Evolutionary conservation across 2,888 invertebrate species (phyloP).

Genomic region (Chirona hameri): DNA sequence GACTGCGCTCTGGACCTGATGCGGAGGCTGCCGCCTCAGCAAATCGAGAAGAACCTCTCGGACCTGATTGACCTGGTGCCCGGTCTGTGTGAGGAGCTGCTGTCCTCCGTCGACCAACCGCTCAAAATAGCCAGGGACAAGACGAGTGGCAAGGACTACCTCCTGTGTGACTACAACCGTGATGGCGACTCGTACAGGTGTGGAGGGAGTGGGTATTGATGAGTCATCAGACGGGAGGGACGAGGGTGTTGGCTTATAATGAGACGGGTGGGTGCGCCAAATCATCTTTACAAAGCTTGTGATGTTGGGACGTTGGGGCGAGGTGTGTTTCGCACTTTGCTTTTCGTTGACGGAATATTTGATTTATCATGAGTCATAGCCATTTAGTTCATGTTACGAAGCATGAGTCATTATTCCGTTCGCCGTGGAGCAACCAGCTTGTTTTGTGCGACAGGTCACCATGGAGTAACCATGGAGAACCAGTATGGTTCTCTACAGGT

Average conservation of each 20-base stretch:
- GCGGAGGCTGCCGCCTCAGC: slow-evolving; percentile 97
- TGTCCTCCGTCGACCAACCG: slow-evolving; percentile 97
- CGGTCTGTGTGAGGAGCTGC: slow-evolving; percentile 88
- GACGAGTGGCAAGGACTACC: slow-evolving; percentile 91
- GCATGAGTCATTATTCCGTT: no score
- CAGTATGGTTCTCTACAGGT: background rate
- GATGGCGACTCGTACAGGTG: slow-evolving; percentile 96
- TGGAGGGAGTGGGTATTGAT: no score
- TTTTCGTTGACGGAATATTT: no score
- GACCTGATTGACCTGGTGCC: slow-evolving; percentile 97
- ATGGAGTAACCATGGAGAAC: background rate
- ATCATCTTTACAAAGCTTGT: no score
- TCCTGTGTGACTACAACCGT: slow-evolving; percentile 97
- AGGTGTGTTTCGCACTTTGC: no score
- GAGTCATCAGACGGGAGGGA: no score
- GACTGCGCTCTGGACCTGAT: slow-evolving; percentile 98
- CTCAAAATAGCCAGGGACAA: slow-evolving; percentile 92
- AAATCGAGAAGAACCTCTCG: slow-evolving; percentile 96
- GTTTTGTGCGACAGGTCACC: background rate
- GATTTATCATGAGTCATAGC: no score
- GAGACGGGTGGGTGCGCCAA: no score
- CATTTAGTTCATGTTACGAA: no score
- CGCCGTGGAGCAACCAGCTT: no score
- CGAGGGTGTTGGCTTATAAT: no score
- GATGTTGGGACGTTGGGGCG: background rate